Evolutionary conservation across 2,113 vertebrate species (phyloP).

Genomic region (Larimichthys polyactis): DNA sequence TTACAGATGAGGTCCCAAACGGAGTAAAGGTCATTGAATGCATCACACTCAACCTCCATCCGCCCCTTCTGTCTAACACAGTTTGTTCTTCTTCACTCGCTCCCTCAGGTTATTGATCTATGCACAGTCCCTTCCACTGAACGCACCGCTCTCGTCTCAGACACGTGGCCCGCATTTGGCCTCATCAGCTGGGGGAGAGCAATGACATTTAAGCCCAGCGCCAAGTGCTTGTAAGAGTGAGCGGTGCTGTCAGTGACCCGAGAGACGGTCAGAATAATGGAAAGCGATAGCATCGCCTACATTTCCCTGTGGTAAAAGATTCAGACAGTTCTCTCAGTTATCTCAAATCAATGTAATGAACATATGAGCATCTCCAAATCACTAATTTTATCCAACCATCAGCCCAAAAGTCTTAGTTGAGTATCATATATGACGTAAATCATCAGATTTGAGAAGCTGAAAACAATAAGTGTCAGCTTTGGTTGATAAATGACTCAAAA

Average conservation of each 20-base stretch:
- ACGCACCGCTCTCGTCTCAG: not conserved
- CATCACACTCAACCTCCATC: conserved; percentile 11
- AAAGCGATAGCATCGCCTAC: not conserved
- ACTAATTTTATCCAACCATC: not conserved
- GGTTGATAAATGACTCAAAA: not conserved
- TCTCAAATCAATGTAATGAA: no score
- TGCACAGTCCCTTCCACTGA: not conserved
- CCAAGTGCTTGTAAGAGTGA: not conserved
- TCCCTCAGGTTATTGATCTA: conserved; percentile 33
- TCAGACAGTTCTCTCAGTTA: not conserved
- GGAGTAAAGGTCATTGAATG: conserved; percentile 45
- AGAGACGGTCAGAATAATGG: not conserved
- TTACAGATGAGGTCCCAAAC: conserved; percentile 28
- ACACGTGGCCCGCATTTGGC: not conserved
- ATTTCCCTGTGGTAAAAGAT: not conserved
- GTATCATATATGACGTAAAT: not conserved
- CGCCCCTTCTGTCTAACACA: not conserved
- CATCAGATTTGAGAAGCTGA: not conserved
- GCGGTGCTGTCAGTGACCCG: not conserved
- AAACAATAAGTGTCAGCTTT: not conserved
- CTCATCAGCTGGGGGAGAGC: conserved; percentile 8
- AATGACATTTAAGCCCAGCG: conserved; percentile 33
- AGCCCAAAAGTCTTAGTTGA: not conserved
- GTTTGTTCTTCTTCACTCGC: not conserved
- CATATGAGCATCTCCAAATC: no score